phyloP scores from a whole-genome alignment of 1,140 invertebrate genomes.

The Phymorhynchus buccinoides region DNA sequence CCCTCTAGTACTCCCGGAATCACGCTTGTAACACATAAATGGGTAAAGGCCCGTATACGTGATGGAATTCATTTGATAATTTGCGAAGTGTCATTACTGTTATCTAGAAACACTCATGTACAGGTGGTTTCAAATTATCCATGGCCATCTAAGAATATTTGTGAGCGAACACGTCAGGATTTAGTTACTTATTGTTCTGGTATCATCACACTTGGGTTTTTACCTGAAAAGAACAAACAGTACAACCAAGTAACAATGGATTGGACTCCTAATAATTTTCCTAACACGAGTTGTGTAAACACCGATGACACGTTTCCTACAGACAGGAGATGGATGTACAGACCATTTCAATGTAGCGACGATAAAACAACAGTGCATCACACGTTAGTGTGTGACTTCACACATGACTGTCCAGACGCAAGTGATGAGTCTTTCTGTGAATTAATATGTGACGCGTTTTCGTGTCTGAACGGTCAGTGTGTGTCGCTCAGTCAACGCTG shows the following conservation, averaged over 20 bases:
- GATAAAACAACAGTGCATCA: background rate
- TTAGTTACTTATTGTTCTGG: background rate
- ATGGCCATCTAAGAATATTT: background rate
- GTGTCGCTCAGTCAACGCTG: background rate
- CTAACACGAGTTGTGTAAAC: background rate
- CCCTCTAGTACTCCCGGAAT: background rate
- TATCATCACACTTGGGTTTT: background rate
- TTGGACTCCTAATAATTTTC: background rate
- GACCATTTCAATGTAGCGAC: background rate
- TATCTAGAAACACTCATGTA: background rate
- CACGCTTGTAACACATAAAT: background rate
- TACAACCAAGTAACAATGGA: background rate
- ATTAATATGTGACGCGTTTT: background rate
- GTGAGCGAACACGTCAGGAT: background rate
- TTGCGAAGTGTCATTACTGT: background rate
- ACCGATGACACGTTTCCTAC: background rate
- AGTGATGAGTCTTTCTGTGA: background rate
- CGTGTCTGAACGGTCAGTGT: constrained; percentile 2
- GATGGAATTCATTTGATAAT: too few relatives aligned
- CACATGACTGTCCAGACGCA: background rate
- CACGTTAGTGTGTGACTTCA: constrained; percentile 7
- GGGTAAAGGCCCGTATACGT: too few relatives aligned
- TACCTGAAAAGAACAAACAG: background rate
- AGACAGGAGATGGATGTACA: background rate
- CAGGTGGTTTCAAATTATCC: too few relatives aligned